A percentile compares a stretch with the other conserved stretches of the same genome.
Evolutionary conservation across 2,113 vertebrate species (phyloP).

Genomic region (Phocoena phocoena): DNA sequence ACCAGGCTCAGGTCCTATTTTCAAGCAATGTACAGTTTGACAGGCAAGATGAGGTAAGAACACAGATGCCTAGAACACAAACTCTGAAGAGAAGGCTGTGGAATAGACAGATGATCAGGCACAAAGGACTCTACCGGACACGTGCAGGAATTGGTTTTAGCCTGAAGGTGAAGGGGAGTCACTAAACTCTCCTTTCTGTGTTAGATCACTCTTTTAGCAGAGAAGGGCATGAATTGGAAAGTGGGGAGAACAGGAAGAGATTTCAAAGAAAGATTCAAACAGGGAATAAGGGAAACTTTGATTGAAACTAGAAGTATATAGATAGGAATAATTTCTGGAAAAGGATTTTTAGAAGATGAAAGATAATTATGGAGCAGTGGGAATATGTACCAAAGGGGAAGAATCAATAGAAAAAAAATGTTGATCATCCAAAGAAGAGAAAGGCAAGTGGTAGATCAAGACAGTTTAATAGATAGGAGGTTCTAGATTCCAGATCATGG

Average conservation of each 20-base stretch:
- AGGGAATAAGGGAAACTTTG: background rate
- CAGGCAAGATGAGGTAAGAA: background rate
- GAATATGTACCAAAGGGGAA: background rate
- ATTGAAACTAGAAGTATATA: background rate
- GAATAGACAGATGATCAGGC: background rate
- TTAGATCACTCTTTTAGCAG: background rate
- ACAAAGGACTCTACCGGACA: background rate
- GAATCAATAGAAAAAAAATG: background rate
- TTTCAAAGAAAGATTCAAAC: background rate
- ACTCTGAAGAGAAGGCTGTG: background rate
- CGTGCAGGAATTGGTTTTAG: accelerated
- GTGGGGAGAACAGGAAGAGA: background rate
- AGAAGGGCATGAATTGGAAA: background rate
- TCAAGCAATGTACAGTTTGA: background rate
- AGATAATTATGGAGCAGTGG: background rate
- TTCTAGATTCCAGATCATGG: background rate
- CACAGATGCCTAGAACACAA: background rate
- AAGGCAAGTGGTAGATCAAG: background rate
- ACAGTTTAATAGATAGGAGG: background rate
- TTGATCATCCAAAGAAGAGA: background rate
- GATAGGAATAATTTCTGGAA: background rate
- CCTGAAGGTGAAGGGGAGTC: background rate
- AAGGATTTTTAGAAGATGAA: background rate
- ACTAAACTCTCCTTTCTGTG: background rate
- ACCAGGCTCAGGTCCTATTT: background rate